A percentile compares a stretch with the other conserved stretches of the same genome.
phyloP scores from a whole-genome alignment of 1,140 invertebrate genomes.

The Trachelipus rathkii region DNA sequence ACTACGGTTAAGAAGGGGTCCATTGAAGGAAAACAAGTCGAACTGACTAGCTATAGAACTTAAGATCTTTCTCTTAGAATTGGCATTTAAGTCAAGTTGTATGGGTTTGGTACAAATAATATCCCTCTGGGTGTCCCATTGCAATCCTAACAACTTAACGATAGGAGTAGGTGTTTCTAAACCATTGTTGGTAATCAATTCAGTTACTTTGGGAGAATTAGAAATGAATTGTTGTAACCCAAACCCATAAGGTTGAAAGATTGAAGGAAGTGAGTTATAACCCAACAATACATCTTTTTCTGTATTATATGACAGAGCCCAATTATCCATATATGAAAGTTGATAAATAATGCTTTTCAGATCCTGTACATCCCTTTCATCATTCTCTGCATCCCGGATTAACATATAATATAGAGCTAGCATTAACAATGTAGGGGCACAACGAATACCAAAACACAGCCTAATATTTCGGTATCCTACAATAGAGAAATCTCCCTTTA shows the following conservation, averaged over 20 bases:
- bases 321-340: conserved; percentile 17
- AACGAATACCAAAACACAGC: conserved; percentile 14
- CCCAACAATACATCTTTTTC: not conserved
- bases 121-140: not conserved
- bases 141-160: not conserved
- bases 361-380: not conserved
- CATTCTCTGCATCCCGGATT: not conserved
- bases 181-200: not conserved
- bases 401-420: conserved; percentile 12
- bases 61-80: not conserved
- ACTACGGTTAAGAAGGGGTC: not conserved
- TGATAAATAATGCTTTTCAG: not conserved
- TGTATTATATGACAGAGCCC: not conserved
- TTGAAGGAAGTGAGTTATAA: not conserved
- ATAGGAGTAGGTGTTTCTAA: not conserved
- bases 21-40: not conserved
- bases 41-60: not conserved
- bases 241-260: not conserved
- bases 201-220: not conserved
- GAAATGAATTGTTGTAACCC: conserved; percentile 17
- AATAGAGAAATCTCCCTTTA: not conserved
- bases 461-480: conserved; percentile 16
- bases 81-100: not conserved
- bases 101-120: not conserved
- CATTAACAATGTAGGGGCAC: conserved; percentile 14